phyloP scores from a whole-genome alignment of 1,140 invertebrate genomes.

The Drosophila jambulina region DNA sequence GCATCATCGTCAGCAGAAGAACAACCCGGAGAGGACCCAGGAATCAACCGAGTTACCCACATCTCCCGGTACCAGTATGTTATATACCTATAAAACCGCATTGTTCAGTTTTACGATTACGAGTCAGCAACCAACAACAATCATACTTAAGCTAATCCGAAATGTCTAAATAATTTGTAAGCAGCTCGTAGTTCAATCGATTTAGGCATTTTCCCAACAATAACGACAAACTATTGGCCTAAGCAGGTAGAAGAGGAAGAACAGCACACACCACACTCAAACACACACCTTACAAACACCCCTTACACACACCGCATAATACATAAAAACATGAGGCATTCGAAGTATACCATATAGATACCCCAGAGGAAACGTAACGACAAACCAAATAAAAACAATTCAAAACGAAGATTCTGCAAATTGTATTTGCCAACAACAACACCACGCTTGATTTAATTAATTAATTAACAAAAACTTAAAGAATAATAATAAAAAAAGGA shows the following conservation, averaged over 20 bases:
- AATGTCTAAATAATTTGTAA: conserved; percentile 58
- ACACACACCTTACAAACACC: conserved; percentile 18
- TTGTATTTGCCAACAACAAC: conserved; percentile 5
- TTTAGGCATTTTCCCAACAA: conserved; percentile 45
- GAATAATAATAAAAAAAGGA: conserved; percentile 19
- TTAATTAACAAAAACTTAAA: conserved; percentile 27
- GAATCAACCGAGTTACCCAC: conserved; percentile 8
- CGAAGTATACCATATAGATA: neutral
- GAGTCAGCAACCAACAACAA: conserved; percentile 56
- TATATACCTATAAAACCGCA: conserved; percentile 14
- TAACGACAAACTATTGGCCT: conserved; percentile 31
- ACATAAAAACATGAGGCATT: neutral
- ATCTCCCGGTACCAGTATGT: conserved; percentile 16
- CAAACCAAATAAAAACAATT: conserved; percentile 15
- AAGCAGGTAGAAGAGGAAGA: conserved; percentile 28
- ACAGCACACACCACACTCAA: conserved; percentile 18
- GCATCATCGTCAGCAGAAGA: conserved; percentile 9
- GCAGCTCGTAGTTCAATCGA: conserved; percentile 41
- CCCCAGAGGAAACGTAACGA: neutral
- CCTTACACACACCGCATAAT: neutral
- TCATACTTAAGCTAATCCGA: conserved; percentile 60
- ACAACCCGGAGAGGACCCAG: conserved; percentile 28
- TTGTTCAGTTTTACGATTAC: conserved; percentile 45
- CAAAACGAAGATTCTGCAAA: conserved; percentile 27
- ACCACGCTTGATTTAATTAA: conserved; percentile 52